Conservation (phyloP, 1,140 invertebrate genomes). For the Choristoneura fumiferana region DNA sequence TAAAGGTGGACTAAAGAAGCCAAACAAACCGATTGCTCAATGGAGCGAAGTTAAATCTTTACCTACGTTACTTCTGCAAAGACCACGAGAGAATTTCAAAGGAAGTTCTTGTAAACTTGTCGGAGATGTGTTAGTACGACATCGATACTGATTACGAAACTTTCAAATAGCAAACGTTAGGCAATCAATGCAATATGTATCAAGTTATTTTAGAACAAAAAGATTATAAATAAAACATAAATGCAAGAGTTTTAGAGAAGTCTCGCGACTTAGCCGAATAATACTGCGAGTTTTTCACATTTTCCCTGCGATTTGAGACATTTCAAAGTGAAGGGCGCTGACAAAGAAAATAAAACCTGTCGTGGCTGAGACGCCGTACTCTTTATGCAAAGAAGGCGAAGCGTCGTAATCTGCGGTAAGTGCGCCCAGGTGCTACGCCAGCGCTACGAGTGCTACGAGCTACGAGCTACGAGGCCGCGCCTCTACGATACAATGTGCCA, state of each 20-base stretch:
- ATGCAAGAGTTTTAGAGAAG: background rate
- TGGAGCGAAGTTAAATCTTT: too few species aligned
- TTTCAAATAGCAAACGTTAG: too few species aligned
- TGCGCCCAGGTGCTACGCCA: constrained; percentile 42
- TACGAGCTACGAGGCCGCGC: constrained; percentile 10
- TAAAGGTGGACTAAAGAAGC: too few species aligned
- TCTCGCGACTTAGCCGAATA: background rate
- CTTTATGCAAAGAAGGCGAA: constrained; percentile 36
- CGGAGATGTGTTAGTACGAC: too few species aligned
- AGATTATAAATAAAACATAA: too few species aligned
- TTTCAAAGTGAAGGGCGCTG: constrained; percentile 12
- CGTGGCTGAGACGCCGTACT: constrained; percentile 25
- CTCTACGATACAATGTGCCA: constrained; percentile 8
- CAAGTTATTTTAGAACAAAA: too few species aligned
- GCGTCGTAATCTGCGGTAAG: constrained; percentile 38
- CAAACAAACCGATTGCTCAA: too few species aligned
- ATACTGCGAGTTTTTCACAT: background rate
- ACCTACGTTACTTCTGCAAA: too few species aligned
- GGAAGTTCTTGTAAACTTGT: constrained; percentile 35
- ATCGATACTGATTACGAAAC: too few species aligned
- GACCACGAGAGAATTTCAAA: constrained; percentile 38
- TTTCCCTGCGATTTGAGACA: constrained; percentile 9
- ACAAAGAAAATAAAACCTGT: constrained; percentile 16
- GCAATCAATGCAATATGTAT: too few species aligned
- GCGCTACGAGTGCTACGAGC: constrained; percentile 29